Evolutionary conservation across 2,888 invertebrate genomes (phyloP).

Genomic region (Campoplex nolae): DNA sequence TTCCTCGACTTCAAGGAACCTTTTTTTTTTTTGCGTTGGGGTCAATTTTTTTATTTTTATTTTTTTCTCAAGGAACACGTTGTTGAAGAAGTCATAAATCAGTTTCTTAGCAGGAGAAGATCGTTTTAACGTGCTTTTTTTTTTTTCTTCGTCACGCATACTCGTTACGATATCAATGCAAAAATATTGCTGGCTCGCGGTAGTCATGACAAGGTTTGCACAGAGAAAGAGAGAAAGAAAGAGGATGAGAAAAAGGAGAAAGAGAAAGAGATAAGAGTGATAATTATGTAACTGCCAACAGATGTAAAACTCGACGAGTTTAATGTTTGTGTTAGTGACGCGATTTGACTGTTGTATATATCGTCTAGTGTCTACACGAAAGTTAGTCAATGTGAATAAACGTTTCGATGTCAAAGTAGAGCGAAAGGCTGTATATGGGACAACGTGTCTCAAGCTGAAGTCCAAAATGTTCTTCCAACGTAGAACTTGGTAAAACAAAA

Average conservation of each 20-base stretch:
- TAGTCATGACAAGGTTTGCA: slow-evolving; percentile 51
- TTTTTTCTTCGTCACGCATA: slow-evolving; percentile 14
- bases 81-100: slow-evolving; percentile 42
- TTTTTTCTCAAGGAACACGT: background rate
- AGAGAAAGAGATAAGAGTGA: slow-evolving; percentile 48
- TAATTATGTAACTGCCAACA: slow-evolving; percentile 62
- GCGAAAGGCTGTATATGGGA: background rate
- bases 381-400: slow-evolving; percentile 4
- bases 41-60: slow-evolving; percentile 50
- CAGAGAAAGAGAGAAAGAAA: background rate
- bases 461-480: background rate
- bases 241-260: slow-evolving; percentile 13
- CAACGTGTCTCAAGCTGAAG: background rate
- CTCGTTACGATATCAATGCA: slow-evolving; percentile 44
- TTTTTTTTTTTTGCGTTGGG: slow-evolving; percentile 5
- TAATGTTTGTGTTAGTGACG: slow-evolving; percentile 28
- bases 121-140: slow-evolving; percentile 6
- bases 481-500: background rate
- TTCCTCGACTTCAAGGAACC: background rate
- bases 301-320: slow-evolving; percentile 50
- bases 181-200: slow-evolving; percentile 52
- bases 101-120: slow-evolving; percentile 20
- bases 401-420: background rate
- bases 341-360: background rate
- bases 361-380: background rate